phyloP scores from a whole-genome alignment of 2,797 vertebrate genomes.

The Scolopax rusticola region DNA sequence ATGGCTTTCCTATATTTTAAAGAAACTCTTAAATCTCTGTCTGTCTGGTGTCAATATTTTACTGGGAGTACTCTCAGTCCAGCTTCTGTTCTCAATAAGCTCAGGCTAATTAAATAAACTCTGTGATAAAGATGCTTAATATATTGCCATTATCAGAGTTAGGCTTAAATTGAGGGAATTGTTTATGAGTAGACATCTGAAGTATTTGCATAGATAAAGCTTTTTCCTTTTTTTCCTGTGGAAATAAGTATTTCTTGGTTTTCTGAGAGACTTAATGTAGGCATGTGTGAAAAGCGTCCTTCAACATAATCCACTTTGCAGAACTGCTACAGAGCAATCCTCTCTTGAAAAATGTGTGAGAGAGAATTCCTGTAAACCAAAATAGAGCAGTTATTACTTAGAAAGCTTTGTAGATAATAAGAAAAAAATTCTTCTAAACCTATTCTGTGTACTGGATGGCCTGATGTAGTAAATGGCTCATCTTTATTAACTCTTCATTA shows the following conservation, averaged over 20 bases:
- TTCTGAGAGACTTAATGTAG: background rate
- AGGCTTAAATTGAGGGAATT: background rate
- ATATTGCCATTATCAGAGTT: background rate
- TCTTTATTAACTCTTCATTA: background rate
- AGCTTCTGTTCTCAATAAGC: constrained; percentile 11
- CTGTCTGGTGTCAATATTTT: constrained; percentile 10
- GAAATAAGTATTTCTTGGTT: background rate
- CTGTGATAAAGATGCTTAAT: background rate
- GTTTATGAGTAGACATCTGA: background rate
- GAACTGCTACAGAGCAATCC: background rate
- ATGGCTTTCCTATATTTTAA: constrained; percentile 47
- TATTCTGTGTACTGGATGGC: background rate
- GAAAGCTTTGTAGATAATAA: background rate
- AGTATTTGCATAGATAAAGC: background rate
- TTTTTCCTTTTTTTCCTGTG: background rate
- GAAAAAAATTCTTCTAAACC: background rate
- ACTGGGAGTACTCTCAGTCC: background rate
- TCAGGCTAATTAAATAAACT: constrained; percentile 31
- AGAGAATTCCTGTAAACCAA: background rate
- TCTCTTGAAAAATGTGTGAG: background rate
- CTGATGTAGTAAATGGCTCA: background rate
- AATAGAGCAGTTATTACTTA: background rate
- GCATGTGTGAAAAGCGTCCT: background rate
- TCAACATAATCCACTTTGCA: background rate
- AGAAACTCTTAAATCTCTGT: constrained; percentile 47